Evolutionary conservation across 37 sponge, comb jelly and placozoan genomes (phyloP).

Genomic region (Spongia lamella): DNA sequence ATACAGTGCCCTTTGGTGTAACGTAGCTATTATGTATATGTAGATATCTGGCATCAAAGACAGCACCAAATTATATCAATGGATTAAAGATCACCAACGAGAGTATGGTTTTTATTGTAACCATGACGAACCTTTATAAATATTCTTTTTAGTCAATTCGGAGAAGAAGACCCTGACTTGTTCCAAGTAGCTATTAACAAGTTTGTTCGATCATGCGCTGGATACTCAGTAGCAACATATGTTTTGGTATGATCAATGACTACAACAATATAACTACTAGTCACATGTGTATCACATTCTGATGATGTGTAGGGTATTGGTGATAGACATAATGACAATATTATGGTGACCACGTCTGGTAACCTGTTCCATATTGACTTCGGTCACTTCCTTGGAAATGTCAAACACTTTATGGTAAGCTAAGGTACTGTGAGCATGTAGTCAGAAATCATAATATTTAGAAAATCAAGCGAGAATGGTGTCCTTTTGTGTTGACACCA

Average conservation of each 20-base stretch:
- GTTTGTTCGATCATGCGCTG: conserved; percentile 76
- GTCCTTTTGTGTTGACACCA: conserved; percentile 85
- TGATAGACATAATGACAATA: conserved; percentile 86
- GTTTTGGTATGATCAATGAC: conserved; percentile 49
- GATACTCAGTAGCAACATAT: conserved; percentile 87
- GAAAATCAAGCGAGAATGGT: conserved; percentile 77
- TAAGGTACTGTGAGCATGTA: neutral
- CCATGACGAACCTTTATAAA: neutral
- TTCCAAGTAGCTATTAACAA: conserved; percentile 54
- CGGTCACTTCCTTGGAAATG: conserved; percentile 89
- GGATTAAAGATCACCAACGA: conserved; percentile 53
- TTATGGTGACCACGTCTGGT: conserved; percentile 81
- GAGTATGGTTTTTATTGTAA: conserved; percentile 21
- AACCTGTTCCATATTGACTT: conserved; percentile 91
- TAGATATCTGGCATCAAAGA: conserved; percentile 43
- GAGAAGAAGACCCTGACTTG: conserved; percentile 47
- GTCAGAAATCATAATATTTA: neutral
- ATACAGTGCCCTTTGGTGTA: too few relatives aligned
- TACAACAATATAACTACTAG: neutral
- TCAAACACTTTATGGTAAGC: conserved; percentile 77
- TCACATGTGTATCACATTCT: neutral
- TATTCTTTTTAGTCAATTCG: conserved; percentile 33
- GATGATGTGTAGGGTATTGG: conserved; percentile 62
- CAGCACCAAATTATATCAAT: conserved; percentile 41
- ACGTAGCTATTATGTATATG: too few relatives aligned